These are phyloP conservation scores for Drosophila pseudoobscura DNA, from an alignment of 1,140 invertebrate genomes.

Conservation along the genomic window DNA sequence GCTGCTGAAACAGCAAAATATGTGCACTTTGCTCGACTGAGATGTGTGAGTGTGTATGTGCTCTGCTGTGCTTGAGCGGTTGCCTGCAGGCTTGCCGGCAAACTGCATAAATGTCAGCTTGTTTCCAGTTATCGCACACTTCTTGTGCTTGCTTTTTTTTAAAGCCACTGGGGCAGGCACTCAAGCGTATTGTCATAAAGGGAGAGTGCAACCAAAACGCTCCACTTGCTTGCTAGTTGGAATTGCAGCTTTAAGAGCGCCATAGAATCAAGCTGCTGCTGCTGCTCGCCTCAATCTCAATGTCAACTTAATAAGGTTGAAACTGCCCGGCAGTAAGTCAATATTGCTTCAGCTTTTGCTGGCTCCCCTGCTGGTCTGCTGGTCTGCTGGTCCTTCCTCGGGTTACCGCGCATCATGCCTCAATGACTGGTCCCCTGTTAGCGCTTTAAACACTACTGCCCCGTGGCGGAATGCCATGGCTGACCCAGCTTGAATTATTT, in stretches of 20 bases:
- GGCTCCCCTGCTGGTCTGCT: background rate
- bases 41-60: constrained; percentile 52
- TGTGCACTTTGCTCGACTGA: constrained; percentile 33
- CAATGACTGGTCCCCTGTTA: constrained; percentile 34
- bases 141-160: constrained; percentile 24
- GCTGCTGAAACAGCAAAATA: constrained; percentile 62
- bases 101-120: constrained; percentile 81
- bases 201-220: constrained; percentile 22
- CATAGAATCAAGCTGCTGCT: constrained; percentile 23
- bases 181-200: constrained; percentile 64
- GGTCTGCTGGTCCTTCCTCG: too few species aligned
- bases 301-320: constrained; percentile 63
- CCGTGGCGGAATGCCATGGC: constrained; percentile 15
- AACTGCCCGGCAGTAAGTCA: constrained; percentile 55
- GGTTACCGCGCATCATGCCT: constrained; percentile 6
- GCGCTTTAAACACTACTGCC: constrained; percentile 31
- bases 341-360: constrained; percentile 33
- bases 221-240: background rate
- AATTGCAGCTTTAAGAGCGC: constrained; percentile 32
- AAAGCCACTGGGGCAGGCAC: constrained; percentile 51
- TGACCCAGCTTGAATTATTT: constrained; percentile 63
- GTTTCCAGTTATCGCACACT: constrained; percentile 79
- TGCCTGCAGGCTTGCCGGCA: constrained; percentile 74
- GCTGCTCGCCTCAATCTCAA: constrained; percentile 56
- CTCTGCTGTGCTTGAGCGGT: constrained; percentile 65